phyloP scores from a whole-genome alignment of 1,140 invertebrate species.

The Diorhabda carinulata region DNA sequence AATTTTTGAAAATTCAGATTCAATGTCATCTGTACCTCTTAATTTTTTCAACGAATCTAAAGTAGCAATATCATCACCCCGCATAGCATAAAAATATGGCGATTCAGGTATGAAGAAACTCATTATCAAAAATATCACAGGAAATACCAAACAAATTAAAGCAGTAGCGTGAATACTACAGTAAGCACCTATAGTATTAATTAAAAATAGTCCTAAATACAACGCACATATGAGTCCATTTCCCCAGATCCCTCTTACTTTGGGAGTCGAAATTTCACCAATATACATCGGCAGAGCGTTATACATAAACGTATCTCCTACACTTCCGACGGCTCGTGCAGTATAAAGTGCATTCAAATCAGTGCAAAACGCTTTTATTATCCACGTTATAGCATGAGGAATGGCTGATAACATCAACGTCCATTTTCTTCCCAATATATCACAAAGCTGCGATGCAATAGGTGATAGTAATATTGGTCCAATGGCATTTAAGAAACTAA shows the following conservation, averaged over 20 bases:
- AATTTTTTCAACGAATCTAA: conserved; percentile 50
- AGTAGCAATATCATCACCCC: conserved; percentile 30
- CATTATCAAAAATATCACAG: conserved; percentile 5
- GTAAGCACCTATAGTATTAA: conserved; percentile 47
- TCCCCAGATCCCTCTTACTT: conserved; percentile 57
- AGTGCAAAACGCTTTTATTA: conserved; percentile 26
- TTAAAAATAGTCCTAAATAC: conserved; percentile 50
- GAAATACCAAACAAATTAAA: conserved; percentile 18
- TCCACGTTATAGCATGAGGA: conserved; percentile 27
- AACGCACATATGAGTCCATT: conserved; percentile 50
- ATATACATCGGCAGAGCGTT: conserved; percentile 56
- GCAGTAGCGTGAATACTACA: conserved; percentile 20
- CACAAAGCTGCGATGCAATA: conserved; percentile 24
- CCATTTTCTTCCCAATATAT: conserved; percentile 32
- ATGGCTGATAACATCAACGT: conserved; percentile 27
- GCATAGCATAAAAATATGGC: conserved; percentile 36
- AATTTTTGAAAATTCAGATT: conserved; percentile 30
- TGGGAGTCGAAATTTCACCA: conserved; percentile 61
- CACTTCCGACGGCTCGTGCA: conserved; percentile 31
- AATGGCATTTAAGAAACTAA: conserved; percentile 12
- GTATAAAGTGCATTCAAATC: conserved; percentile 28
- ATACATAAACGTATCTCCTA: conserved; percentile 37
- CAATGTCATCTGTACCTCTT: conserved; percentile 28
- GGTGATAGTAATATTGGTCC: conserved; percentile 15
- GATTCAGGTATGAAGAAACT: conserved; percentile 40